Conservation (phyloP, 2,797 vertebrate genomes). For the Gallirallus australis region DNA sequence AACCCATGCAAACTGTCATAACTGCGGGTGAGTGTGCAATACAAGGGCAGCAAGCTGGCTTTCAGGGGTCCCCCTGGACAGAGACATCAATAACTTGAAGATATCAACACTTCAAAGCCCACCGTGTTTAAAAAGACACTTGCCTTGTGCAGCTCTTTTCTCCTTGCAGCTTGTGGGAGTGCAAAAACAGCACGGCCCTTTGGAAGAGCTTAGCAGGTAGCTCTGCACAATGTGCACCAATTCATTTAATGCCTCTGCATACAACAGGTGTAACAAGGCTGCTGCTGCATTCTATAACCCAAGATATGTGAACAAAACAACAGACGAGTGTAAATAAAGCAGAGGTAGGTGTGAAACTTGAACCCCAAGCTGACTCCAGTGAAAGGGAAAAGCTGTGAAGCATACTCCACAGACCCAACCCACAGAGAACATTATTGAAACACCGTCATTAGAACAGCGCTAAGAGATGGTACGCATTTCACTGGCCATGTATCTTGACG, state of each 20-base stretch:
- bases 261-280: fast-evolving
- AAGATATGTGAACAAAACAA: not conserved
- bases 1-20: fast-evolving
- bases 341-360: not conserved
- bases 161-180: fast-evolving
- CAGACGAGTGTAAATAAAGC: not conserved
- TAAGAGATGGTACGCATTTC: not conserved
- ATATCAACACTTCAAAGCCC: fast-evolving
- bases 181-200: not conserved
- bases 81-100: not conserved
- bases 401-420: not conserved
- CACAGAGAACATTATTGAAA: not conserved
- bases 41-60: fast-evolving
- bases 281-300: not conserved
- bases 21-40: not conserved
- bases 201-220: not conserved
- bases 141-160: not conserved
- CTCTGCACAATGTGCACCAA: fast-evolving
- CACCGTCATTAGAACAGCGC: fast-evolving
- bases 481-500: not conserved
- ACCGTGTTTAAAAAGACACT: not conserved
- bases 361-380: not conserved
- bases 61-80: not conserved
- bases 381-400: not conserved
- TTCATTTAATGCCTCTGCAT: not conserved